Conservation (phyloP, 2,888 invertebrate genomes). For the Apeira syringaria region DNA sequence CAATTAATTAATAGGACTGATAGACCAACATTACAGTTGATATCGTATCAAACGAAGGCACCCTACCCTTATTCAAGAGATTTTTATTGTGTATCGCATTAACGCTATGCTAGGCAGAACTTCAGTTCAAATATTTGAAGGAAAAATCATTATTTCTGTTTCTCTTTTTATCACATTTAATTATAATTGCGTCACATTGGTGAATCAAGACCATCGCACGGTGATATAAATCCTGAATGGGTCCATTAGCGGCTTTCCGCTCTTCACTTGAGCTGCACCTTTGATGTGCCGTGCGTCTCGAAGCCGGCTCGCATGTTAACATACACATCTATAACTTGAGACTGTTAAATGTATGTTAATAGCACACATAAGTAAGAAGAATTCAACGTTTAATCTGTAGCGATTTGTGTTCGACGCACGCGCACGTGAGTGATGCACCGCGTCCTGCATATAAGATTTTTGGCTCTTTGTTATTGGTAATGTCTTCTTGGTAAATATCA, state of each 20-base stretch:
- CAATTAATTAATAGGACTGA: too few relatives aligned
- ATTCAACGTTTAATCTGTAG: constrained; percentile 43
- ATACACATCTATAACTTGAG: constrained; percentile 12
- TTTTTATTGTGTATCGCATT: too few relatives aligned
- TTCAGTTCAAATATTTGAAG: too few relatives aligned
- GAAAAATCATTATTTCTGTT: too few relatives aligned
- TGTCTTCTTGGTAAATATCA: constrained; percentile 57
- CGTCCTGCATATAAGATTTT: constrained; percentile 49
- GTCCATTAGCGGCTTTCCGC: constrained; percentile 36
- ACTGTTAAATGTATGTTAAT: constrained; percentile 4
- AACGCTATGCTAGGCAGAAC: too few relatives aligned
- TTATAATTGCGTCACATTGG: background rate
- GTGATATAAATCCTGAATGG: constrained; percentile 11
- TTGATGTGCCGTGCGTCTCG: constrained; percentile 48
- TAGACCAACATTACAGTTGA: too few relatives aligned
- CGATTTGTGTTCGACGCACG: constrained; percentile 70
- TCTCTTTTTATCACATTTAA: too few relatives aligned
- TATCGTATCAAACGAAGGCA: too few relatives aligned
- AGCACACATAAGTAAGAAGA: background rate
- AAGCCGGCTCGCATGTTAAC: constrained; percentile 52
- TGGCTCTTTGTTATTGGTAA: constrained; percentile 50
- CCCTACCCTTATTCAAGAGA: too few relatives aligned
- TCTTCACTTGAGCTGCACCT: constrained; percentile 50
- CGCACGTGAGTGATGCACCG: constrained; percentile 48
- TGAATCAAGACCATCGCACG: background rate